Conservation (phyloP, 2,113 vertebrate genomes). For the Lepus europaeus region DNA sequence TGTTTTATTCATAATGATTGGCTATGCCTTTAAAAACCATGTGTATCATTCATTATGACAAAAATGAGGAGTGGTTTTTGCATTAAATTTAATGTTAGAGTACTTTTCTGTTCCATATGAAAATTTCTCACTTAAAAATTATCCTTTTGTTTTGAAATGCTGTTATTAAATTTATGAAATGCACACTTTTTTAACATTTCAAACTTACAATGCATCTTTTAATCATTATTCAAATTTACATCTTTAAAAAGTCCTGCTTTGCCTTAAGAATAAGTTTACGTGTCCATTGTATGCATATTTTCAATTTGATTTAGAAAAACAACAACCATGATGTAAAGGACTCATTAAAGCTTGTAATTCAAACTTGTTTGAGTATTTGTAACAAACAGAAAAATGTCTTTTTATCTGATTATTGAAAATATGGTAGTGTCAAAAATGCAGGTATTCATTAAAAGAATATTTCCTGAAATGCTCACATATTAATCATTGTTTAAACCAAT, state of each 20-base stretch:
- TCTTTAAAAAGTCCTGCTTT: slow-evolving; percentile 43
- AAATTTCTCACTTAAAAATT: slow-evolving; percentile 50
- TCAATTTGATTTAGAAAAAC: slow-evolving; percentile 57
- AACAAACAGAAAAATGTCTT: slow-evolving; percentile 48
- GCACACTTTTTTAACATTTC: slow-evolving; percentile 29
- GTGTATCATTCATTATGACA: slow-evolving; percentile 29
- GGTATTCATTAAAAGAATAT: slow-evolving; percentile 60
- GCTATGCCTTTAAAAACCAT: slow-evolving; percentile 3
- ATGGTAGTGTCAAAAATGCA: slow-evolving; percentile 47
- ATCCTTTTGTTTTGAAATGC: slow-evolving; percentile 57
- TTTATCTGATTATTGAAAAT: slow-evolving; percentile 70
- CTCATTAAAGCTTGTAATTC: slow-evolving; percentile 45
- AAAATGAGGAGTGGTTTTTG: slow-evolving; percentile 40
- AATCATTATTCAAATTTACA: slow-evolving; percentile 30
- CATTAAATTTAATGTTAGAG: slow-evolving; percentile 49
- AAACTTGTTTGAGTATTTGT: slow-evolving; percentile 51
- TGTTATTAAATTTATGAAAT: slow-evolving; percentile 31
- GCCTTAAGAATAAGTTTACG: slow-evolving; percentile 14
- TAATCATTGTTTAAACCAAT: slow-evolving; percentile 66
- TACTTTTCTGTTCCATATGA: slow-evolving; percentile 29
- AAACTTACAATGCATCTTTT: slow-evolving; percentile 46
- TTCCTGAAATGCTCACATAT: slow-evolving; percentile 68
- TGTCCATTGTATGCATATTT: slow-evolving; percentile 37
- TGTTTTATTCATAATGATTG: slow-evolving; percentile 56
- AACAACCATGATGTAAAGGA: not conserved